Conservation (phyloP, 1,140 invertebrate species). For the Cyrtorhinus lividipennis region DNA sequence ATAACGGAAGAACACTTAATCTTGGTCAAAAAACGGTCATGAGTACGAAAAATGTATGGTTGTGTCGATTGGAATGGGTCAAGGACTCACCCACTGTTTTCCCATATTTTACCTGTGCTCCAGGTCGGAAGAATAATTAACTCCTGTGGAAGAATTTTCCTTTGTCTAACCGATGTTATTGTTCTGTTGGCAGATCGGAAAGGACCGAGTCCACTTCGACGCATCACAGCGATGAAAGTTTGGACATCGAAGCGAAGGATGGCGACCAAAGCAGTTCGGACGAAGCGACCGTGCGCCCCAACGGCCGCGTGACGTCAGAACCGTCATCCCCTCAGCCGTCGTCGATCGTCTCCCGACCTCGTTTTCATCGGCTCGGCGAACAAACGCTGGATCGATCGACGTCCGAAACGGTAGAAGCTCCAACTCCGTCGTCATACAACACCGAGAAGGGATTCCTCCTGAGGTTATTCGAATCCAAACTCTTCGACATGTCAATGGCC, state of each 20-base stretch:
- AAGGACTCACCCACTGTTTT: no score
- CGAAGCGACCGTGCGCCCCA: not conserved
- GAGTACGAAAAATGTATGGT: no score
- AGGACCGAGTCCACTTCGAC: slow-evolving; percentile 23
- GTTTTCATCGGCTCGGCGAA: not conserved
- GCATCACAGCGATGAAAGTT: slow-evolving; percentile 24
- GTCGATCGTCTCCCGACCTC: not conserved
- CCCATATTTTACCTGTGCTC: no score
- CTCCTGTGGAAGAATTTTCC: no score
- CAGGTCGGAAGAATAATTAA: no score
- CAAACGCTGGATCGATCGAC: not conserved
- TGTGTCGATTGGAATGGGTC: no score
- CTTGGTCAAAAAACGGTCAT: no score
- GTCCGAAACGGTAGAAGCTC: not conserved
- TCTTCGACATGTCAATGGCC: slow-evolving; percentile 95
- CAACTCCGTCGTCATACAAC: slow-evolving; percentile 5
- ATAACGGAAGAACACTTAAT: no score
- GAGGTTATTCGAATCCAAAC: slow-evolving; percentile 86
- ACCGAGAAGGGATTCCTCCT: slow-evolving; percentile 46
- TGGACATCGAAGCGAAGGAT: slow-evolving; percentile 12
- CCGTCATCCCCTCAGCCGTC: not conserved
- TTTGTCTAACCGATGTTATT: not conserved
- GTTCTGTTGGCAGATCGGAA: slow-evolving; percentile 21
- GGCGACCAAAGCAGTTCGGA: not conserved
- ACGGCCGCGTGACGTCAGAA: not conserved